A percentile compares a stretch with the other conserved stretches of the same genome.
phyloP scores from a whole-genome alignment of 2,888 invertebrate species.

The Pterobdella sp. region DNA sequence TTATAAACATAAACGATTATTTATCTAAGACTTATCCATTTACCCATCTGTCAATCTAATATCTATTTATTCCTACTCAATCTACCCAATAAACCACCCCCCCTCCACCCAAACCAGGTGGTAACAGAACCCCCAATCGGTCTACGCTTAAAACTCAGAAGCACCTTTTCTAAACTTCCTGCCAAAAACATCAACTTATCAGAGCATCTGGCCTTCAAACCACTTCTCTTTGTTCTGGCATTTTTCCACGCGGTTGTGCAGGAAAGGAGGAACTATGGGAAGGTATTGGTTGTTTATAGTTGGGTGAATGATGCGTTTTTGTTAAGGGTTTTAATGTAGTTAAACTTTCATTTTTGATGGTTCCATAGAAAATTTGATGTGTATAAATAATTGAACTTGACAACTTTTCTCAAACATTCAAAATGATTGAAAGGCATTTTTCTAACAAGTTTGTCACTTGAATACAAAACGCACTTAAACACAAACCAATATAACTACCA shows the following conservation, averaged over 20 bases:
- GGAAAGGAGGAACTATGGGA: constrained; percentile 84
- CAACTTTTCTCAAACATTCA: too few species aligned
- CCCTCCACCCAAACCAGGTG: constrained; percentile 55
- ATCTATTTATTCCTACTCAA: neutral
- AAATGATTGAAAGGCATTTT: too few species aligned
- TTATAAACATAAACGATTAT: too few species aligned
- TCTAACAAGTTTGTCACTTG: neutral
- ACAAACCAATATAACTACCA: neutral
- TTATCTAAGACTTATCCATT: too few species aligned
- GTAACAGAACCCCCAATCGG: constrained; percentile 88
- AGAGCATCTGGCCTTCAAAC: constrained; percentile 67
- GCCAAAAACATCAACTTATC: constrained; percentile 67
- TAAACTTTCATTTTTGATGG: too few species aligned
- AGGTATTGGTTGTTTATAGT: constrained; percentile 48
- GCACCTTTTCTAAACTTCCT: constrained; percentile 78
- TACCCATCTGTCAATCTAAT: neutral
- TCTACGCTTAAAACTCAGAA: constrained; percentile 74
- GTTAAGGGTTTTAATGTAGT: neutral
- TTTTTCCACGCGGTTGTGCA: constrained; percentile 86
- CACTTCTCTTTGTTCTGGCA: constrained; percentile 75
- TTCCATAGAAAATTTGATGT: too few species aligned
- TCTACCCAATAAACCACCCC: neutral
- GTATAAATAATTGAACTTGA: too few species aligned
- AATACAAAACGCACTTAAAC: neutral
- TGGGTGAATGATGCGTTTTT: neutral